Evolutionary conservation across 2,888 invertebrate genomes (phyloP), one percentile per base, ranked within the genome.

Genomic region (Sphaerophoria rueppellii): DNA sequence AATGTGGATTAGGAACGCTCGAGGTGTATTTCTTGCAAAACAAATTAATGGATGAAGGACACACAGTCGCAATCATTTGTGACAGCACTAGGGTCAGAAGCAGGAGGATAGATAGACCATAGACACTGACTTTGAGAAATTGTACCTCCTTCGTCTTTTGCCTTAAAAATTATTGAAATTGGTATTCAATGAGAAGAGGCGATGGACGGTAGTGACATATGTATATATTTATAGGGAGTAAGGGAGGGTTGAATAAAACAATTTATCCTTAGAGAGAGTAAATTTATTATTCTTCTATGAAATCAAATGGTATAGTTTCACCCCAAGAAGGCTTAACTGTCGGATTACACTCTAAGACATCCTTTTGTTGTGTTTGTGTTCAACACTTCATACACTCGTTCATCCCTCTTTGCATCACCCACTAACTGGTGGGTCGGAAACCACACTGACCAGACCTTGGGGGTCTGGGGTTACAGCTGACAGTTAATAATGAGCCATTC

Each of bases 11-110:
- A 87, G 87, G 87, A 87, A 86, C 86, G 86, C 85, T 80, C 73
- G 85, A 85, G 81, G 87, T 88, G 82, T 75, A 87, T 86, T 83
- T 83, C 83, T 83, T 87, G 82, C 82, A 86, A 87, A 87, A 87
- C 87, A 87, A 87, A 87, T 87, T 87, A 87, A 87, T 87, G 87
- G 87, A 87, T 87, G 87, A 87, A 87, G 87, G 82, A 87, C 85
- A 87, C 86, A 87, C 85, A 85, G 85, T 80, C 73, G 76, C 86
- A 88, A 85, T 85, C 85, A 77, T 77, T 85, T 81, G 65, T 81
- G 85, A 85, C 80, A 85, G 76, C 32, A 76, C 48, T 24, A 37
- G 43, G 40, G 60, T 43, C n/a, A 65, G 55, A 14, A 70, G 63
- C 43, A 55, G 54, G 37, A 58, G 40, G 34, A 34, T n/a, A 32